phyloP scores from a whole-genome alignment of 2,113 vertebrate species.

The Henicopernis longicauda region DNA sequence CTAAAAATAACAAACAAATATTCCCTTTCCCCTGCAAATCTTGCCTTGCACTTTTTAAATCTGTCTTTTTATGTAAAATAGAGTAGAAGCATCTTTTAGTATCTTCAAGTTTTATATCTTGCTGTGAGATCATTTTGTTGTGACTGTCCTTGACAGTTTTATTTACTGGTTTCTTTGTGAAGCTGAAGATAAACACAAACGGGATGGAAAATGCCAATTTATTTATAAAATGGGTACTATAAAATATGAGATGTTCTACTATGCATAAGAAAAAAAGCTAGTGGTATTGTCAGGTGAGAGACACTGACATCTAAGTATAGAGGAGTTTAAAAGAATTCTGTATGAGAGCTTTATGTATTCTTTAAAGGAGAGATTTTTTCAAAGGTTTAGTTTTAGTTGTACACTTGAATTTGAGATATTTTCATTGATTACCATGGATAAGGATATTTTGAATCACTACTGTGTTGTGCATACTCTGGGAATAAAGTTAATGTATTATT shows the following conservation, averaged over 20 bases:
- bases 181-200: slow-evolving; percentile 75
- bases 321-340: slow-evolving; percentile 63
- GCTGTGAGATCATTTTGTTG: slow-evolving; percentile 76
- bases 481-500: slow-evolving; percentile 76
- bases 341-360: slow-evolving; percentile 73
- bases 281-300: slow-evolving; percentile 58
- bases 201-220: slow-evolving; percentile 73
- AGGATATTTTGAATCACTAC: slow-evolving; percentile 80
- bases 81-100: slow-evolving; percentile 72
- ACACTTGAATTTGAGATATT: slow-evolving; percentile 76
- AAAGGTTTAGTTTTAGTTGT: slow-evolving; percentile 70
- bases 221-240: slow-evolving; percentile 81
- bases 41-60: slow-evolving; percentile 88
- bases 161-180: slow-evolving; percentile 85
- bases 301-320: slow-evolving; percentile 44
- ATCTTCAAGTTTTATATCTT: slow-evolving; percentile 79
- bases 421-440: slow-evolving; percentile 69
- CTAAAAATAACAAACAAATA: slow-evolving; percentile 69
- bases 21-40: slow-evolving; percentile 69
- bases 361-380: slow-evolving; percentile 67
- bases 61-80: slow-evolving; percentile 83
- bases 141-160: slow-evolving; percentile 82
- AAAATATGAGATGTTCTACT: slow-evolving; percentile 70
- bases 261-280: slow-evolving; percentile 68
- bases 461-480: slow-evolving; percentile 72